phyloP scores from a whole-genome alignment of 2,797 vertebrate genomes.

The Eulemur coronatus region DNA sequence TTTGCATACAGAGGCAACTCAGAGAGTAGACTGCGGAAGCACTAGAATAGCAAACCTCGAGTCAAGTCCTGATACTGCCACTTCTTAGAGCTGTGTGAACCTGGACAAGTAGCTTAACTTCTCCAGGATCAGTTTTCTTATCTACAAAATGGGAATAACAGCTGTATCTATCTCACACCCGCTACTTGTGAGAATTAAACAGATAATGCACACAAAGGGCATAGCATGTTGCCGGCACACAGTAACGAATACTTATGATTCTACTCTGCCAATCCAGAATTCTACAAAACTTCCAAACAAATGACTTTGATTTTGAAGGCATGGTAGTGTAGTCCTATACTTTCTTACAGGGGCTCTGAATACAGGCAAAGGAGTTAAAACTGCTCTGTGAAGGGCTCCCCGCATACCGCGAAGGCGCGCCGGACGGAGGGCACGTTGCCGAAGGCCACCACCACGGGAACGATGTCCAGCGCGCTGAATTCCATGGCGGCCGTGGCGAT shows the following conservation, averaged over 20 bases:
- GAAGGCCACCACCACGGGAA: slow-evolving; percentile 74
- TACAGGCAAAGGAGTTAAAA: neutral
- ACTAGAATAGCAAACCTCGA: neutral
- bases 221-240: neutral
- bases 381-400: neutral
- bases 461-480: slow-evolving; percentile 60
- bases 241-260: neutral
- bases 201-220: neutral
- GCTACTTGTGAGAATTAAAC: neutral
- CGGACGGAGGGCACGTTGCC: slow-evolving; percentile 49
- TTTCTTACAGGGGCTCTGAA: neutral
- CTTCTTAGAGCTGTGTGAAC: neutral
- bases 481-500: slow-evolving; percentile 70
- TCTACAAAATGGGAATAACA: neutral
- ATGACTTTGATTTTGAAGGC: neutral
- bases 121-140: neutral
- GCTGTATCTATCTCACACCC: rapidly evolving
- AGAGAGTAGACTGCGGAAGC: neutral
- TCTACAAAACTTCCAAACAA: neutral
- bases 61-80: neutral
- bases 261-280: neutral
- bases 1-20: neutral
- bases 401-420: slow-evolving; percentile 74
- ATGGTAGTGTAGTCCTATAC: neutral
- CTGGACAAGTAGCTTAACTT: neutral